These are phyloP conservation scores for Oligia fasciuncula DNA, from an alignment of 2,888 invertebrate species.

Conservation along the genomic window DNA sequence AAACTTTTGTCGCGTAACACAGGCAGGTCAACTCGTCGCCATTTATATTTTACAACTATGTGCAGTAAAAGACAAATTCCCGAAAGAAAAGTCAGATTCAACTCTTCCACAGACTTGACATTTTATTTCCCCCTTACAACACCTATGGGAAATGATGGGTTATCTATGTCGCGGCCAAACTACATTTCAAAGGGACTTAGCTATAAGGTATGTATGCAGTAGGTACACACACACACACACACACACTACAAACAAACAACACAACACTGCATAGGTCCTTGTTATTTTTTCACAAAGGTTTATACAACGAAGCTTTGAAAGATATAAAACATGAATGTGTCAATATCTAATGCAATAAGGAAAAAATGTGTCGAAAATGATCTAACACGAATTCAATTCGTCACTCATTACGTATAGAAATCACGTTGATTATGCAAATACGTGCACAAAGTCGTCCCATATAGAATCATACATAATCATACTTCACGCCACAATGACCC, in stretches of 20 bases:
- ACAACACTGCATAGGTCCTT: background rate
- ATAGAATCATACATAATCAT: constrained; percentile 49
- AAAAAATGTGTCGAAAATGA: constrained; percentile 38
- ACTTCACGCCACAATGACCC: constrained; percentile 46
- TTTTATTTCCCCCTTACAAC: constrained; percentile 43
- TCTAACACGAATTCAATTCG: constrained; percentile 22
- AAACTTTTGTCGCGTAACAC: background rate
- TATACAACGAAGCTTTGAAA: background rate
- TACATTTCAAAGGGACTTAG: constrained; percentile 2
- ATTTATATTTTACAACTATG: constrained; percentile 36
- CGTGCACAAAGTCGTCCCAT: constrained; percentile 35
- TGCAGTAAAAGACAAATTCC: constrained; percentile 35
- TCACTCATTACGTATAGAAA: constrained; percentile 34
- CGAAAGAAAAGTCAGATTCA: constrained; percentile 23
- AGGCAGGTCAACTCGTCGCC: background rate
- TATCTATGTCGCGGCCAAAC: constrained; percentile 27
- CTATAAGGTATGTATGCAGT: background rate
- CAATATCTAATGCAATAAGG: constrained; percentile 14
- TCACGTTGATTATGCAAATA: constrained; percentile 60
- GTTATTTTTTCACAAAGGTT: background rate
- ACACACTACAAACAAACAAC: too few relatives aligned
- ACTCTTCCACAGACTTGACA: constrained; percentile 12
- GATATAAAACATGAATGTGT: constrained; percentile 10
- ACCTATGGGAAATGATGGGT: constrained; percentile 51
- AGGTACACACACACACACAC: background rate